These are phyloP conservation scores for Iselma pallidipennis DNA, from an alignment of 2,888 invertebrate genomes.

Conservation along the genomic window DNA sequence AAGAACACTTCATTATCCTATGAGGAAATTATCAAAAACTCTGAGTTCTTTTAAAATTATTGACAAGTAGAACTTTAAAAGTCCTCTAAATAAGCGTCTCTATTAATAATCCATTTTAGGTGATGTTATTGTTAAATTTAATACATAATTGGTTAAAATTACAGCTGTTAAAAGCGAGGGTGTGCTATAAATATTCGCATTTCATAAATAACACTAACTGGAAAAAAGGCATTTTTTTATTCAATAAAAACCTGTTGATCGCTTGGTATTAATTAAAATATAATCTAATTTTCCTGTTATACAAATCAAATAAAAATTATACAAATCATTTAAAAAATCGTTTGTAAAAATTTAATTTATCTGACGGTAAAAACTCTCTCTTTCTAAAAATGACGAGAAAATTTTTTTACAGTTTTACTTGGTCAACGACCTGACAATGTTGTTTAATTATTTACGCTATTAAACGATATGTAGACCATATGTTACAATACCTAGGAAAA, in stretches of 20 bases:
- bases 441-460: constrained; percentile 22
- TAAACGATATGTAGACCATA: constrained; percentile 20
- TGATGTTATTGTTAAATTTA: neutral
- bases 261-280: constrained; percentile 39
- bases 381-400: neutral
- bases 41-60: no score
- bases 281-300: constrained; percentile 36
- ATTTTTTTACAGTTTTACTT: constrained; percentile 7
- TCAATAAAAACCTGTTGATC: constrained; percentile 37
- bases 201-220: neutral
- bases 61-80: no score
- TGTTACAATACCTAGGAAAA: no score
- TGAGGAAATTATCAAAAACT: no score
- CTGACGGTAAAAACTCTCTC: neutral
- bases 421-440: constrained; percentile 18
- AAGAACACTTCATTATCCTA: no score
- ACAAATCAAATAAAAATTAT: constrained; percentile 31
- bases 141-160: neutral
- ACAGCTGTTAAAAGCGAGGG: neutral
- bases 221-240: neutral
- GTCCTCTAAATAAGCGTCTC: no score
- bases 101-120: no score
- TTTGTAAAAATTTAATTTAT: neutral
- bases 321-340: neutral
- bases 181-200: neutral